A percentile compares a stretch with the other conserved stretches of the same genome.
phyloP scores from a whole-genome alignment of 1,140 invertebrate genomes.

The Panonychus citri region DNA sequence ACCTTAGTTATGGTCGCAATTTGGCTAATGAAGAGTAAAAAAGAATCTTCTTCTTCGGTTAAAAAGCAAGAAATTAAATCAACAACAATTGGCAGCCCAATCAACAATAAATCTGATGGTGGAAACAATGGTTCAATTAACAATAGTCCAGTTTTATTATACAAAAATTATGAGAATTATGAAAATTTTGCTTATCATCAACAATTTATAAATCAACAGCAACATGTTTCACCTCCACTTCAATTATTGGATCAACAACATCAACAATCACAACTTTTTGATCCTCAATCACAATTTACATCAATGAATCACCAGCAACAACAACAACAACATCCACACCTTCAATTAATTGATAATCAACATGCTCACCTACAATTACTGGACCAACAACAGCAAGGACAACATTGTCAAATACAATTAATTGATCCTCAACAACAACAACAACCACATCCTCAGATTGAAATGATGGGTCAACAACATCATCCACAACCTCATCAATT shows the following conservation, averaged over 20 bases:
- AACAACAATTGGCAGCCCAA: too few species aligned
- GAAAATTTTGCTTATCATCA: too few species aligned
- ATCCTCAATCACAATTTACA: neutral
- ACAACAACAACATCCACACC: neutral
- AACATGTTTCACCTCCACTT: neutral
- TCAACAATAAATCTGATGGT: neutral
- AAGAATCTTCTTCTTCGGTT: neutral
- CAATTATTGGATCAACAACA: neutral
- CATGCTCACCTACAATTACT: neutral
- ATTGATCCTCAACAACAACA: neutral
- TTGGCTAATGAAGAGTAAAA: slow-evolving; percentile 12
- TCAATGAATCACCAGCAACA: neutral
- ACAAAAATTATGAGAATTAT: neutral
- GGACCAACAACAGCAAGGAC: neutral
- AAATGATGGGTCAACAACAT: neutral
- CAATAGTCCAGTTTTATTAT: neutral
- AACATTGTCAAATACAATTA: neutral
- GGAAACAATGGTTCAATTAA: neutral
- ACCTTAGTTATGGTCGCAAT: slow-evolving; percentile 25
- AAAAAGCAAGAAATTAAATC: too few species aligned
- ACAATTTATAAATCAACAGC: too few species aligned
- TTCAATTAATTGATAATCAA: neutral
- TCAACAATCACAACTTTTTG: neutral
- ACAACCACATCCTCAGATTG: neutral
- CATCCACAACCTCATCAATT: too few species aligned